Base-by-base conservation (phyloP, 2,888 invertebrate genomes). In the Drosophila nr. perissopoda region DNA sequence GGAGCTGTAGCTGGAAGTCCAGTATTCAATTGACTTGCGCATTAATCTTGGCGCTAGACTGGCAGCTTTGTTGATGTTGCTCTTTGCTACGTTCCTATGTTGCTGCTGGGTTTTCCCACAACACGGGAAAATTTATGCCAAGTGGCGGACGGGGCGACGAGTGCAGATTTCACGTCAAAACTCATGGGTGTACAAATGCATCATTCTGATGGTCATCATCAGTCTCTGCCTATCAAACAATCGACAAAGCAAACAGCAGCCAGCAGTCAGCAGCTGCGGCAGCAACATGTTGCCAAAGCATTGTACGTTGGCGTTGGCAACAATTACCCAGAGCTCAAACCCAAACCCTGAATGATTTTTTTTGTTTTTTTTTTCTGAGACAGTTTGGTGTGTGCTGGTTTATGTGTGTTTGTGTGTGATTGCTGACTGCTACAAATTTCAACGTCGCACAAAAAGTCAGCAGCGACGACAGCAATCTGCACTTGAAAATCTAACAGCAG, bases 171-270 rank as follows among this genome's bases (percentile, higher is more conserved):
- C 83, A 90, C 90, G 92, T 92, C 91, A 90, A 86, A 91, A 89
- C 85, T 90, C 88, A 82, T 87, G 90, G 90, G 90, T 91, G 91
- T 91, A 91, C 90, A 83, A 90, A 91, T 91, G 89, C 92, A 91
- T 91, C 91, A 91, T 91, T 91, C 90, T 90, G 92, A 91, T 92
- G 91, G 90, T 90, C 91, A 91, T 90, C 91, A 92, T 91, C 91
- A 91, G 91, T 91, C 92, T 87, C 89, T 88, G 82, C 80, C 86
- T 91, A 91, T 91, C 92, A 91, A 91, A 85, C 84, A 82, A 87
- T 87, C 90, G 88, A 87, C 84, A 83, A 85, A 69, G 73, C 73
- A 76, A 79, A 75, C 72, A 80, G 75, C 83, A 63, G 64, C 71
- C 45, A 31, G 54, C 66, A 40, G 58, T 25, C 27, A 48, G 53